Evolutionary conservation across 2,888 invertebrate species (phyloP).

Genomic region (Eugnorisma glareosa): DNA sequence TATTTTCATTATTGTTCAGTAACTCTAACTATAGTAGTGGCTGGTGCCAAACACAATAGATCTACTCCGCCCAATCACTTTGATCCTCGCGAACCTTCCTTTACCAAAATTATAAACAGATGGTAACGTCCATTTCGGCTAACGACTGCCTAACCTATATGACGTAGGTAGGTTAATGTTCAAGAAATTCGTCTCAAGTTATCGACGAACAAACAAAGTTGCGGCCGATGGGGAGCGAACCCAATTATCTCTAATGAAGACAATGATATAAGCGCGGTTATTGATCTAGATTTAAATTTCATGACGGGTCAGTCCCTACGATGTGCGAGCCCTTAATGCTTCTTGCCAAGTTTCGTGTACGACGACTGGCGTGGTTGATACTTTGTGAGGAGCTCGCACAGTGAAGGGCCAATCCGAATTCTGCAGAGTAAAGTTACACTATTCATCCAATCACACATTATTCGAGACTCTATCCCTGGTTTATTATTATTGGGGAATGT

Average conservation of each 20-base stretch:
- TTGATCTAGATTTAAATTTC: slow-evolving; percentile 91
- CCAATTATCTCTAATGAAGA: slow-evolving; percentile 91
- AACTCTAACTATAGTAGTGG: slow-evolving; percentile 1
- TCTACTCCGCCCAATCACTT: slow-evolving; percentile 14
- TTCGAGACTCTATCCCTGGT: background rate
- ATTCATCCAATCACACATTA: background rate
- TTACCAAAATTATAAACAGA: slow-evolving; percentile 57
- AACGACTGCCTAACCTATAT: slow-evolving; percentile 68
- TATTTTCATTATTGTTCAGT: background rate
- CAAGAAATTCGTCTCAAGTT: slow-evolving; percentile 90
- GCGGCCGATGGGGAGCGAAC: slow-evolving; percentile 88
- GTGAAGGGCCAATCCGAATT: background rate
- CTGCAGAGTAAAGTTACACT: background rate
- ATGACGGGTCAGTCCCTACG: slow-evolving; percentile 90
- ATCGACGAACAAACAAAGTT: slow-evolving; percentile 89
- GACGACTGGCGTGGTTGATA: slow-evolving; percentile 73
- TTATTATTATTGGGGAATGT: background rate
- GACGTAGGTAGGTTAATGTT: slow-evolving; percentile 79
- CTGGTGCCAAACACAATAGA: background rate
- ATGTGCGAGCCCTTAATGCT: slow-evolving; percentile 90
- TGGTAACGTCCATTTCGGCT: slow-evolving; percentile 60
- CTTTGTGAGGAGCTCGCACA: slow-evolving; percentile 50
- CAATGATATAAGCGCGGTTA: slow-evolving; percentile 91
- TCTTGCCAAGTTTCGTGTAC: slow-evolving; percentile 86
- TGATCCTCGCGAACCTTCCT: slow-evolving; percentile 38